Evolutionary conservation across 2,797 vertebrate species (phyloP).

Genomic region (Notoglanidium macrostoma): DNA sequence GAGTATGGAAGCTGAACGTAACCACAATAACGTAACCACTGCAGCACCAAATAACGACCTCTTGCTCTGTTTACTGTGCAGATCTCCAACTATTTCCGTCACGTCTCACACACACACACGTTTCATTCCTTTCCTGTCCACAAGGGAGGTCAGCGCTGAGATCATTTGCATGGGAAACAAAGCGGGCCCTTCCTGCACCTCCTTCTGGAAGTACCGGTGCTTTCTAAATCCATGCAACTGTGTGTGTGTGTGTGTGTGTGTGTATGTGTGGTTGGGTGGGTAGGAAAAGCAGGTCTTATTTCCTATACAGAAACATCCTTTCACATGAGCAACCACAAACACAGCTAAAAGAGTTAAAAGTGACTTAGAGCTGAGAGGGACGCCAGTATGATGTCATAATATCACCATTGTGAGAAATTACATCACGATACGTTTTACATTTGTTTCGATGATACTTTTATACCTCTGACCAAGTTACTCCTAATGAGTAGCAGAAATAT

Average conservation of each 20-base stretch:
- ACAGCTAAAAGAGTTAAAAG: background rate
- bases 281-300: constrained; percentile 17
- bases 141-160: constrained; percentile 38
- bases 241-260: constrained; percentile 7
- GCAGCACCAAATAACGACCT: constrained; percentile 8
- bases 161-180: constrained; percentile 44
- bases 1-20: background rate
- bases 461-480: background rate
- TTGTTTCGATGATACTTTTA: background rate
- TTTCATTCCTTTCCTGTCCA: constrained; percentile 33
- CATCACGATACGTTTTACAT: background rate
- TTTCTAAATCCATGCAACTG: background rate
- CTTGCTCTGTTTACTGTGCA: constrained; percentile 22
- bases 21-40: background rate
- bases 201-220: constrained; percentile 25
- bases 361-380: background rate
- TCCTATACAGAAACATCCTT: constrained; percentile 76
- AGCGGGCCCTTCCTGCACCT: constrained; percentile 38
- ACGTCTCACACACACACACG: constrained; percentile 4
- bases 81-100: constrained; percentile 35
- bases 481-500: background rate
- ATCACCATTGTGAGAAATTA: background rate
- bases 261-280: background rate
- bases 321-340: constrained; percentile 43
- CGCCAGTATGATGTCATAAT: background rate